A percentile compares a stretch with the other conserved stretches of the same genome.
phyloP scores from a whole-genome alignment of 2,888 invertebrate genomes.

The Leptinotarsa tumamoca region DNA sequence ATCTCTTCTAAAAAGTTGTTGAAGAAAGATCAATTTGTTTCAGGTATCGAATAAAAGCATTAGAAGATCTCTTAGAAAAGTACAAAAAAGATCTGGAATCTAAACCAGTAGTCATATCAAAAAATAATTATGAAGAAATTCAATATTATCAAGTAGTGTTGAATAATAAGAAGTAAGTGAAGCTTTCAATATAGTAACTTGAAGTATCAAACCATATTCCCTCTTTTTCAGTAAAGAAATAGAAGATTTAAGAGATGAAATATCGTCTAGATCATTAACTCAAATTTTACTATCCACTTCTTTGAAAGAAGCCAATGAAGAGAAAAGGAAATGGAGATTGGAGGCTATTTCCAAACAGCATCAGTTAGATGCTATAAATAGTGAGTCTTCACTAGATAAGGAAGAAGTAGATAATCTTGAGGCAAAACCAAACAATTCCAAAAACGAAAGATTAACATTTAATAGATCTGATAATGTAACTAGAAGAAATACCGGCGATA shows the following conservation, averaged over 20 bases:
- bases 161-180: conserved; percentile 35
- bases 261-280: conserved; percentile 38
- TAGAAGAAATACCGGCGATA: neutral
- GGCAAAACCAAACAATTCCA: neutral
- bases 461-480: conserved; percentile 8
- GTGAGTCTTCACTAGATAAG: neutral
- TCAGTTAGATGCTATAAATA: conserved; percentile 29
- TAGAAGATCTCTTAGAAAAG: conserved; percentile 45
- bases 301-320: conserved; percentile 47
- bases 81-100: conserved; percentile 41
- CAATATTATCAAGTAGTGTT: conserved; percentile 36
- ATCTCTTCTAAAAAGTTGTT: neutral
- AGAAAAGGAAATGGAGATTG: conserved; percentile 47
- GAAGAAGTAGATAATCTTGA: neutral
- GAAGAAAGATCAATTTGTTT: conserved; percentile 18
- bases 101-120: conserved; percentile 35
- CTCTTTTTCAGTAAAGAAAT: conserved; percentile 43
- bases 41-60: conserved; percentile 42
- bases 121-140: conserved; percentile 33
- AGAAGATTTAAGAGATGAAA: conserved; percentile 38
- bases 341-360: conserved; percentile 40
- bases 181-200: neutral
- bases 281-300: conserved; percentile 36
- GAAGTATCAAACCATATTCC: neutral
- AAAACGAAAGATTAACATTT: neutral